Base-by-base conservation (phyloP, 1,140 invertebrate genomes). In the Cherax quadricarinatus region DNA sequence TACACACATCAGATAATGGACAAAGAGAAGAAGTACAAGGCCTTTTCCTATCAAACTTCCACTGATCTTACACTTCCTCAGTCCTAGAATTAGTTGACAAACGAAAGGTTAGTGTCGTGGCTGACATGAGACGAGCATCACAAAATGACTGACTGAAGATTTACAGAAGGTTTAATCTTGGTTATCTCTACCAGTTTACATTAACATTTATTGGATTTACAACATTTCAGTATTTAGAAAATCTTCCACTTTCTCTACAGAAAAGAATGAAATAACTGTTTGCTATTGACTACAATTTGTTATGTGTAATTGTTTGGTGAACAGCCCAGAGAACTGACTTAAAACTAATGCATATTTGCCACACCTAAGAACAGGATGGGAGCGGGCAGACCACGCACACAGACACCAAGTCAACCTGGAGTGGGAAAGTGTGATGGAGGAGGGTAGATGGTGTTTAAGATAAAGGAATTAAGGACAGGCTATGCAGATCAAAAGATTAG, bases 301-400 rank as follows among this genome's bases (percentile, higher is more conserved):
- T 89, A 89, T 90, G 93, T 93, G 93, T 92, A 92, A 93, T 92
- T 86, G 93, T 92, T 92, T 92, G 93, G 93, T 93, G 91, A 91
- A 93, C 93, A 92, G 93, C 93, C 93, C 91, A 93, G 93, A 92
- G 91, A 92, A 93, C 89, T 89, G 88, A 92, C 92, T 93, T 92
- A 93, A 93, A 92, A 91, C 93, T 93, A 93, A 92, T 93, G 93
- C 93, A 93, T 93, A 93, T 93, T 93, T 93, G 93, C 93, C 93
- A 93, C 93, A 93, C 91, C 91, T 92, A 93, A 91, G 89, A 91
- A 93, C 83, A 93, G 89, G 93, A 89, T 89, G 91, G 88, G 86
- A 86, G 75, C 81, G 75, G 91, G 93, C 85, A 70, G 91, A 82
- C 86, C 91, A 93, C 91, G 83, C 93, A 93, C 85, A 92, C 88